Base-by-base conservation (phyloP, 2,797 vertebrate species). In the Pelodytes ibericus region DNA sequence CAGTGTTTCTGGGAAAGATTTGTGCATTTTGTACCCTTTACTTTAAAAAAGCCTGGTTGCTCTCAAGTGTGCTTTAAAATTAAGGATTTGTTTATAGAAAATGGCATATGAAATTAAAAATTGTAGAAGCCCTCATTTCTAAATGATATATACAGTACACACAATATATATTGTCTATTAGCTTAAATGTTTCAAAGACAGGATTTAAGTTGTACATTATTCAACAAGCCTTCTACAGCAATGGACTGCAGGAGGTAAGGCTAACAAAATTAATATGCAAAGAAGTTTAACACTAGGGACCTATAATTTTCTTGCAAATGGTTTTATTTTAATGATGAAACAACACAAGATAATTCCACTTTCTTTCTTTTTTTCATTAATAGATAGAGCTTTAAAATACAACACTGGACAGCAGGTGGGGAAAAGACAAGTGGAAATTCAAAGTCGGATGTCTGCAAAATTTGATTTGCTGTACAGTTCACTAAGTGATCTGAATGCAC, bases 241-340 rank as follows among this genome's bases (percentile, higher is more conserved):
- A 83, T 90, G 93, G 95, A 92, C 94, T 93, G 87, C 94, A 88
- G 96, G 96, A 96, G 95, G 94, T 94, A 96, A 95, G 93, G 93
- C 95, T 97, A 98, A 97, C 95, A 96, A 95, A 96, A 97, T 97
- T 96, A 98, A 95, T 96, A 98, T 98, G 94, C 96, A 96, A 98
- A 97, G 94, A 94, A 94, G 90, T 90, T 94, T 90, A 93, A 88
- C 95, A 95, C 94, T 89, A 87, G 94, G 94, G 95, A 95, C 94
- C 94, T 92, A 93, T 97, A 94, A 98, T 98, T 98, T 97, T 94
- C 94, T 92, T 90, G 90, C 92, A 96, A 96, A 96, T 96, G 90
- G 92, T 96, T 97, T 95, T 90, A 82, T 92, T 94, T 95, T 95
- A 92, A 94, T 89, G 92, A 95, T 95, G 93, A 96, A 96, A 95